Evolutionary conservation across 2,797 vertebrate genomes (phyloP).

Genomic region (Hoplostethus mediterraneus): DNA sequence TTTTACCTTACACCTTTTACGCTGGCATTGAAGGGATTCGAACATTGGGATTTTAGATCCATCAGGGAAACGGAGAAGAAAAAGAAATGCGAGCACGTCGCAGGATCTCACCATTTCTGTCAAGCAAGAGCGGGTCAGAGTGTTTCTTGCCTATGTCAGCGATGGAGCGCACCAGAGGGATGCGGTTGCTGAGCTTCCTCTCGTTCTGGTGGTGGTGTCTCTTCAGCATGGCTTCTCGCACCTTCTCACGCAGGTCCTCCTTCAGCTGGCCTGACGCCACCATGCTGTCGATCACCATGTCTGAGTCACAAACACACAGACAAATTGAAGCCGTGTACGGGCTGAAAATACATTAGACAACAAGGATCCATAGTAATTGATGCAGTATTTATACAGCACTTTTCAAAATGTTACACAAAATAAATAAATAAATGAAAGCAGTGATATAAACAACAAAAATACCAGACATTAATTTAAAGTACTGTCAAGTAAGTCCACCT

Average conservation of each 20-base stretch:
- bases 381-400: background rate
- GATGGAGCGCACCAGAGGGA: conserved; percentile 97
- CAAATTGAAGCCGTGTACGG: background rate
- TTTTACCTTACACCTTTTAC: conserved; percentile 76
- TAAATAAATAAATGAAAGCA: too few species aligned
- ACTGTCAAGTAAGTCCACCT: conserved; percentile 77
- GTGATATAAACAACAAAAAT: too few species aligned
- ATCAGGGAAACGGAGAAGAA: conserved; percentile 57
- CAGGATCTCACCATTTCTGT: conserved; percentile 95
- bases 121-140: conserved; percentile 98
- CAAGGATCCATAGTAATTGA: too few species aligned
- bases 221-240: conserved; percentile 95
- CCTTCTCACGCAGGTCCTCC: conserved; percentile 90
- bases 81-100: conserved; percentile 76
- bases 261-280: conserved; percentile 93
- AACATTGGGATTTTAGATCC: conserved; percentile 67
- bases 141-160: conserved; percentile 99
- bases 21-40: conserved; percentile 71
- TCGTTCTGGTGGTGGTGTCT: conserved; percentile 98
- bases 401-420: background rate
- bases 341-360: too few species aligned
- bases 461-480: background rate
- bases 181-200: conserved; percentile 96
- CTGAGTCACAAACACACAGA: conserved; percentile 73
- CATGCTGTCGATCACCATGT: conserved; percentile 98